Conservation (phyloP, 2,113 vertebrate genomes). For the Heliornis fulica region DNA sequence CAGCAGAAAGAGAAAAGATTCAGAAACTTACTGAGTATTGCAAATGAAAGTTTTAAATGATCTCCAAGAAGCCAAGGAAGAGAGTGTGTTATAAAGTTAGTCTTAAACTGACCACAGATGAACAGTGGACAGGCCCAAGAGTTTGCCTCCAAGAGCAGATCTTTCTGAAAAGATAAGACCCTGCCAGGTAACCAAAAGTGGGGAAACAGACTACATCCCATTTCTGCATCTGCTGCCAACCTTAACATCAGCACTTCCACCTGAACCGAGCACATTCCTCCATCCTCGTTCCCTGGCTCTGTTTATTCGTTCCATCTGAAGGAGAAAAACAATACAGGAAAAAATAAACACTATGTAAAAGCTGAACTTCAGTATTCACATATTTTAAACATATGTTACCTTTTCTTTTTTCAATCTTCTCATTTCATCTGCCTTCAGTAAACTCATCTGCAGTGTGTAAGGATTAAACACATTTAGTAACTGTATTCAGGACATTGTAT, state of each 20-base stretch:
- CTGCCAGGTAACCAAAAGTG: background rate
- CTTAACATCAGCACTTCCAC: conserved; percentile 84
- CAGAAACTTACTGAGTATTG: background rate
- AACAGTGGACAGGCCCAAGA: background rate
- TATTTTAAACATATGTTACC: conserved; percentile 71
- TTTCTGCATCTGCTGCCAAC: conserved; percentile 69
- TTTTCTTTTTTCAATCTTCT: conserved; percentile 90
- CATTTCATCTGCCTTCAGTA: conserved; percentile 87
- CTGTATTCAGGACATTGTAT: background rate
- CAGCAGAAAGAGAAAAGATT: background rate
- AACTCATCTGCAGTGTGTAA: conserved; percentile 78
- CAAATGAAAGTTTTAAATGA: background rate
- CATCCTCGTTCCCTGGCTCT: conserved; percentile 96
- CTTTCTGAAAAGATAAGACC: conserved; percentile 10
- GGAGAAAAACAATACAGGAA: conserved; percentile 59
- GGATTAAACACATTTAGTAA: conserved; percentile 35
- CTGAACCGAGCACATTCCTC: conserved; percentile 88
- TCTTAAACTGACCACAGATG: background rate
- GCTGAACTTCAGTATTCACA: background rate
- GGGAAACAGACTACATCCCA: background rate
- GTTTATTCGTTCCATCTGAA: conserved; percentile 91
- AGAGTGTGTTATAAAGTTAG: background rate
- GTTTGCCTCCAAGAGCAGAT: background rate
- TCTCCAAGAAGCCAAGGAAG: background rate
- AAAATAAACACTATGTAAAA: conserved; percentile 37